Conservation (phyloP, 2,888 invertebrate species). For the Ophion ventricosus region DNA sequence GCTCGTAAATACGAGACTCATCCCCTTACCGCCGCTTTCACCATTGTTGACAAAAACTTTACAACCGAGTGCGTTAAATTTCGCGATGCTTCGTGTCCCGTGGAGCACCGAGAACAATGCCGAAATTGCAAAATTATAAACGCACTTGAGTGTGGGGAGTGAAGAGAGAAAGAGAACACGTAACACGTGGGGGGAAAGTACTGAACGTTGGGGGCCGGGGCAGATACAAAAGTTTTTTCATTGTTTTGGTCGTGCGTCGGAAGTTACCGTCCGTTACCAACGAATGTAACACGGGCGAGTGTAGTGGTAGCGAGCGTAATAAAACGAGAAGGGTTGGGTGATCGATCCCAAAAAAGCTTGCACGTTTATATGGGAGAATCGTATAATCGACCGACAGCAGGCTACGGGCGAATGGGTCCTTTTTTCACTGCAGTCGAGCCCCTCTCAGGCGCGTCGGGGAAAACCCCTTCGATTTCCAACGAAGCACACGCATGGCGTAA, state of each 20-base stretch:
- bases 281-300: slow-evolving; percentile 22
- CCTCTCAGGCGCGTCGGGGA: too few species aligned
- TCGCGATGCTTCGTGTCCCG: not conserved
- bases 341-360: slow-evolving; percentile 41
- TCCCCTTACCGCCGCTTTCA: slow-evolving; percentile 1
- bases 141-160: not conserved
- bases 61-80: slow-evolving; percentile 35
- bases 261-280: not conserved
- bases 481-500: not conserved
- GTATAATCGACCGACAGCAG: not conserved
- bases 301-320: slow-evolving; percentile 23
- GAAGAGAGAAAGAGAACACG: slow-evolving; percentile 21
- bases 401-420: not conserved
- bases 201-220: not conserved
- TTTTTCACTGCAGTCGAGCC: not conserved
- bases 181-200: slow-evolving; percentile 7
- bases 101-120: not conserved
- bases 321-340: slow-evolving; percentile 42
- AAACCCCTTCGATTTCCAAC: too few species aligned
- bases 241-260: slow-evolving; percentile 45
- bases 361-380: not conserved
- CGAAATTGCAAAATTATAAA: slow-evolving; percentile 31
- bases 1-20: not conserved
- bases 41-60: slow-evolving; percentile 11
- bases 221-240: slow-evolving; percentile 37